Percentiles rank a stretch among this genome's conserved stretches.
Evolutionary conservation across 2,888 invertebrate species (phyloP).

Genomic region (Pantelozetes paolii): DNA sequence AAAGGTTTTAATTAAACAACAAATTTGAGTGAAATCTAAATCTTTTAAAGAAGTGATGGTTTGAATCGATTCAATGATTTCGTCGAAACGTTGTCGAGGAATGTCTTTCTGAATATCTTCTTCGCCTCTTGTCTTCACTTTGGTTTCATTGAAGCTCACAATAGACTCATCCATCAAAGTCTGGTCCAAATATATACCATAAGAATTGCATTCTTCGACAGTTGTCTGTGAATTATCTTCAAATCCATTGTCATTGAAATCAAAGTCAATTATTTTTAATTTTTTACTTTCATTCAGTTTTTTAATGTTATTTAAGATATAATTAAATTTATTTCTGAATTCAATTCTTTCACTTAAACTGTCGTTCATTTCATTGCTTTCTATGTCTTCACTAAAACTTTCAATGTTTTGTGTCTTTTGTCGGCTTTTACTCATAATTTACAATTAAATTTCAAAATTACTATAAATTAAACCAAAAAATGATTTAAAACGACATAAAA

Average conservation of each 20-base stretch:
- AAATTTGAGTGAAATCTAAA: neutral
- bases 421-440: too few relatives aligned
- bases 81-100: neutral
- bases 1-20: neutral
- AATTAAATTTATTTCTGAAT: neutral
- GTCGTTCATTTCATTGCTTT: too few relatives aligned
- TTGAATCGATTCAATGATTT: neutral
- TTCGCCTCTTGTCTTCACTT: neutral
- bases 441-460: too few relatives aligned
- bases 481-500: too few relatives aligned
- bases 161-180: neutral
- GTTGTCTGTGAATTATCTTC: neutral
- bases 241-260: neutral
- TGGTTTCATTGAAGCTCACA: neutral
- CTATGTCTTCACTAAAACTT: too few relatives aligned
- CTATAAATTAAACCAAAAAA: too few relatives aligned
- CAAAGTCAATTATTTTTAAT: neutral
- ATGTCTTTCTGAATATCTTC: neutral
- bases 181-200: neutral
- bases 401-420: too few relatives aligned
- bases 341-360: neutral
- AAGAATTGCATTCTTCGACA: neutral
- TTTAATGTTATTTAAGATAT: neutral
- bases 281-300: neutral
- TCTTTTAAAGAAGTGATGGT: neutral